Percentiles rank a stretch among this genome's conserved stretches.
Evolutionary conservation across 2,113 vertebrate genomes (phyloP).

Genomic region (Nothobranchius furzeri): DNA sequence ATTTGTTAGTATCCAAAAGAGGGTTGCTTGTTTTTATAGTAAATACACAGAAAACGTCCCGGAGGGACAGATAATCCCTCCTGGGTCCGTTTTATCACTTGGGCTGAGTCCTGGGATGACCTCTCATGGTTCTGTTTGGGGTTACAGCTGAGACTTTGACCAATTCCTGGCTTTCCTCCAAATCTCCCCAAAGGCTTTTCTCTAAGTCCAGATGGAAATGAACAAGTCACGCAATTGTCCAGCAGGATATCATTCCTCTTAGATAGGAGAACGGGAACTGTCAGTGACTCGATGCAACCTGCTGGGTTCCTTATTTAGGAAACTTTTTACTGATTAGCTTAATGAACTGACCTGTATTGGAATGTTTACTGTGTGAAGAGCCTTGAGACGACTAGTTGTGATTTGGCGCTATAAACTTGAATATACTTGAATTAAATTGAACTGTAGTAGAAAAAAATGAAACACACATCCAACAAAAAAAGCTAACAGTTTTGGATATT

Average conservation of each 20-base stretch:
- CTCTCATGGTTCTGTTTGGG: slow-evolving; percentile 43
- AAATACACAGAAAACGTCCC: slow-evolving; percentile 9
- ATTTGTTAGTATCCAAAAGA: not conserved
- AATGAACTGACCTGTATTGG: too few species aligned
- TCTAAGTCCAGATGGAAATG: slow-evolving; percentile 14
- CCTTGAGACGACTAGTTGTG: too few species aligned
- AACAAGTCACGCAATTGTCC: slow-evolving; percentile 27
- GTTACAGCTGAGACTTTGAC: slow-evolving; percentile 46
- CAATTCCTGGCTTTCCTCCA: slow-evolving; percentile 58
- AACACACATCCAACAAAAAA: slow-evolving; percentile 6
- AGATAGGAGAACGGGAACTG: slow-evolving; percentile 3
- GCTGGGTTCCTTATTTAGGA: too few species aligned
- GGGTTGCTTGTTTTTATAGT: slow-evolving; percentile 15
- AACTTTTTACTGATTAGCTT: too few species aligned
- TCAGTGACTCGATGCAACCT: too few species aligned
- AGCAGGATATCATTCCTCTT: slow-evolving; percentile 16
- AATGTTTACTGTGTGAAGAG: too few species aligned
- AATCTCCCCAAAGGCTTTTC: slow-evolving; percentile 29
- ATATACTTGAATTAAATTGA: too few species aligned
- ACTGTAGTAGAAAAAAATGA: not conserved
- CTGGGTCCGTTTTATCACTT: slow-evolving; percentile 25
- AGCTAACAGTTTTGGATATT: slow-evolving; percentile 12
- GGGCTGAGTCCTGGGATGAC: slow-evolving; percentile 19
- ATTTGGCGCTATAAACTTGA: too few species aligned
- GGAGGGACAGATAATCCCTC: slow-evolving; percentile 14